These are phyloP conservation scores for Oncopeltus fasciatus DNA, from an alignment of 1,140 invertebrate genomes.

Conservation along the genomic window DNA sequence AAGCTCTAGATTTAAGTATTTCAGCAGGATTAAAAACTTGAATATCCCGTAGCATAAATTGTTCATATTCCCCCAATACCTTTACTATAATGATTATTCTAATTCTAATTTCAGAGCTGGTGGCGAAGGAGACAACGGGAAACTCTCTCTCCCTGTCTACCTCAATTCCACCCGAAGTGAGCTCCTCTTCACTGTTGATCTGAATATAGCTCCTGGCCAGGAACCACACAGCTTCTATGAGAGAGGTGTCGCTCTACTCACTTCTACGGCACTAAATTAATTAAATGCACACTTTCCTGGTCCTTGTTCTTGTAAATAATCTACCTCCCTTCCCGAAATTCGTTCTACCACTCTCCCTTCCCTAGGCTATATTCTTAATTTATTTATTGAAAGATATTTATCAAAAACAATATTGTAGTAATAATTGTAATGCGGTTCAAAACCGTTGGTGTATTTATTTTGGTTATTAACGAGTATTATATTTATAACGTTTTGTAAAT, in stretches of 20 bases:
- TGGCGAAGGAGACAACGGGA: slow-evolving; percentile 39
- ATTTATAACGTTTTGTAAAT: background rate
- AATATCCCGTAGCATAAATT: too few relatives aligned
- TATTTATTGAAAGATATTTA: background rate
- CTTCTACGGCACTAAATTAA: slow-evolving; percentile 79
- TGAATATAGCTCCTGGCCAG: slow-evolving; percentile 73
- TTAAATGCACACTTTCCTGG: background rate
- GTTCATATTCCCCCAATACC: too few relatives aligned
- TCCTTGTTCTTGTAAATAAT: background rate
- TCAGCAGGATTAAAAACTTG: too few relatives aligned
- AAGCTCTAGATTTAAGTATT: too few relatives aligned
- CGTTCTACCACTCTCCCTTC: background rate
- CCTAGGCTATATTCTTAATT: background rate
- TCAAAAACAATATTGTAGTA: background rate
- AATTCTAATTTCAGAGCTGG: slow-evolving; percentile 26
- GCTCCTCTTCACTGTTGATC: slow-evolving; percentile 86
- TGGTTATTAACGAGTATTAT: background rate
- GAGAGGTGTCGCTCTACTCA: slow-evolving; percentile 85
- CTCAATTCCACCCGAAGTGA: slow-evolving; percentile 90
- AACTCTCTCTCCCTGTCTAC: slow-evolving; percentile 88
- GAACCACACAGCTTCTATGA: slow-evolving; percentile 91
- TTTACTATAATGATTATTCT: too few relatives aligned
- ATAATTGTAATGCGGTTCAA: background rate
- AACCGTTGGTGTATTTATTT: slow-evolving; percentile 3
- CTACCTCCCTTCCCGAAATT: background rate